phyloP scores from a whole-genome alignment of 1,140 invertebrate genomes.

The Popillia japonica region DNA sequence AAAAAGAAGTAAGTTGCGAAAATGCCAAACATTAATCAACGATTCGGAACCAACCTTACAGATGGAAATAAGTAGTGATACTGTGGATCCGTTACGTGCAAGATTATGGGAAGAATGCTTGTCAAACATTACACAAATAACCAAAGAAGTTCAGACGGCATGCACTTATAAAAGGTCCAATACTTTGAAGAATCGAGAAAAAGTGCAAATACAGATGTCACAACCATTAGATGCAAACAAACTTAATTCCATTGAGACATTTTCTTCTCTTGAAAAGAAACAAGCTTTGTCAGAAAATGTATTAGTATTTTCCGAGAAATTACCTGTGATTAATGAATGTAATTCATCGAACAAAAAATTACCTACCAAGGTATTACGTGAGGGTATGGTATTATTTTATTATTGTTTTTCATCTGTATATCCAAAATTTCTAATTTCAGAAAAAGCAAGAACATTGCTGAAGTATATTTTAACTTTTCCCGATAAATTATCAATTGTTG shows the following conservation, averaged over 20 bases:
- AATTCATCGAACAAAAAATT: neutral
- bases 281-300: neutral
- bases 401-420: neutral
- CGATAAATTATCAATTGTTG: slow-evolving; percentile 45
- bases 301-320: neutral
- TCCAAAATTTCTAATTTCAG: slow-evolving; percentile 44
- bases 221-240: neutral
- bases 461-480: slow-evolving; percentile 48
- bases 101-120: neutral
- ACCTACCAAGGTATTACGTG: neutral
- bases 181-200: neutral
- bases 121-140: neutral
- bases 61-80: neutral
- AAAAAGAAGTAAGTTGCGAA: slow-evolving; percentile 5
- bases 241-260: neutral
- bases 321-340: neutral
- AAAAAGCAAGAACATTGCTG: slow-evolving; percentile 45
- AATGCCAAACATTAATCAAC: neutral
- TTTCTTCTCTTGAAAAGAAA: neutral
- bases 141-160: neutral
- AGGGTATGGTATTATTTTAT: neutral
- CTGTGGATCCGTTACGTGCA: neutral
- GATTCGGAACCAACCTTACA: neutral
- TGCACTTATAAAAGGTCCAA: neutral
- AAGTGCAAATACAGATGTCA: neutral